These are phyloP conservation scores for Drosophila saltans DNA, from an alignment of 1,140 invertebrate genomes.

Conservation along the genomic window DNA sequence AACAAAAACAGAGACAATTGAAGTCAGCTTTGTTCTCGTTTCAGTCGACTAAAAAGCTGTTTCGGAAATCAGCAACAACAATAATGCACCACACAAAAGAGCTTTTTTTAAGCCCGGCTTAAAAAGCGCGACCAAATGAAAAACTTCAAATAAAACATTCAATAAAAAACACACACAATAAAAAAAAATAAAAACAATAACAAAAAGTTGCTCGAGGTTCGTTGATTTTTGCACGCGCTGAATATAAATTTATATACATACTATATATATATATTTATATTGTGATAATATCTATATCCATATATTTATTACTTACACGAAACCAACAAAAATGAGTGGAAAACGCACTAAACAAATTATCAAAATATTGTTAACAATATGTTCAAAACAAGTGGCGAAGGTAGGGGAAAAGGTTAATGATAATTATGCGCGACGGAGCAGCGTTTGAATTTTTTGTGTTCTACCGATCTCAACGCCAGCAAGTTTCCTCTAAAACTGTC, in stretches of 20 bases:
- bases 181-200: conserved; percentile 27
- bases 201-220: conserved; percentile 64
- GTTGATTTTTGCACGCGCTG: conserved; percentile 34
- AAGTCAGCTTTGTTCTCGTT: conserved; percentile 45
- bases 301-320: conserved; percentile 19
- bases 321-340: not conserved
- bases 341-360: not conserved
- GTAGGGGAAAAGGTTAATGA: not conserved
- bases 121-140: conserved; percentile 17
- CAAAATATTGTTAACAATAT: conserved; percentile 14
- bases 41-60: conserved; percentile 33
- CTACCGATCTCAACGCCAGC: conserved; percentile 40
- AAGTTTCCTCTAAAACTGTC: conserved; percentile 70
- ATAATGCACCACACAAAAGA: conserved; percentile 42
- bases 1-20: conserved; percentile 29
- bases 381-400: conserved; percentile 15
- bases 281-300: not conserved
- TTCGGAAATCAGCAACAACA: conserved; percentile 16
- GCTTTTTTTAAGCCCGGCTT: conserved; percentile 53
- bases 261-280: not conserved
- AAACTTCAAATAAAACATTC: conserved; percentile 16
- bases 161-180: conserved; percentile 35
- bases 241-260: conserved; percentile 16
- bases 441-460: conserved; percentile 18
- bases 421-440: conserved; percentile 30